A percentile compares a stretch with the other conserved stretches of the same genome.
Conservation (phyloP, 92 coral and sea anemone species). For the Palythoa grandiflora region DNA sequence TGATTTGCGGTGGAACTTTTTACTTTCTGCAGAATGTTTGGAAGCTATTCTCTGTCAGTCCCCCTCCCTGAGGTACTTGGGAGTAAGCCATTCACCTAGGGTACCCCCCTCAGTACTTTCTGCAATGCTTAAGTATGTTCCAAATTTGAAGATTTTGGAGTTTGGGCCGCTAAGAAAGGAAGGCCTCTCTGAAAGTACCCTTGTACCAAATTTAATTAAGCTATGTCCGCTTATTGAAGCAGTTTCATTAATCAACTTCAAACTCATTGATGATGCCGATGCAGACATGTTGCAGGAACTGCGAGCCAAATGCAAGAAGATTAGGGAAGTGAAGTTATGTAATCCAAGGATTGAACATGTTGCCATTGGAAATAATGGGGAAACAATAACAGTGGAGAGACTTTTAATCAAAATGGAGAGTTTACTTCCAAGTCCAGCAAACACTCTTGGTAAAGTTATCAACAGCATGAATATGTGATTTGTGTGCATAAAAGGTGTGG, state of each 20-base stretch:
- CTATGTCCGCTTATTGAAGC: slow-evolving; percentile 92
- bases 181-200: slow-evolving; percentile 90
- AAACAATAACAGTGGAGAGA: slow-evolving; percentile 95
- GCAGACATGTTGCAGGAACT: slow-evolving; percentile 80
- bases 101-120: slow-evolving; percentile 96
- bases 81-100: slow-evolving; percentile 99
- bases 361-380: slow-evolving; percentile 96
- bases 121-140: slow-evolving; percentile 87
- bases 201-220: slow-evolving; percentile 81
- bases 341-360: slow-evolving; percentile 98
- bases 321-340: slow-evolving; percentile 94
- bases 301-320: slow-evolving; percentile 82
- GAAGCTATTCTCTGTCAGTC: slow-evolving; percentile 94
- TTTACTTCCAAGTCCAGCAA: slow-evolving; percentile 91
- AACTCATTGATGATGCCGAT: slow-evolving; percentile 83
- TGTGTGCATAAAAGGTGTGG: background rate
- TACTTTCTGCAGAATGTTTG: slow-evolving; percentile 96
- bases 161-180: slow-evolving; percentile 99
- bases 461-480: slow-evolving; percentile 74
- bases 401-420: slow-evolving; percentile 97
- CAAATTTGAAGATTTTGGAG: slow-evolving; percentile 91
- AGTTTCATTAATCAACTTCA: slow-evolving; percentile 95
- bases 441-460: slow-evolving; percentile 92
- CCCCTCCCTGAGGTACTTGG: slow-evolving; percentile 95
- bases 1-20: slow-evolving; percentile 97